phyloP scores from a whole-genome alignment of 2,113 vertebrate species.

The Serilophus lunatus region DNA sequence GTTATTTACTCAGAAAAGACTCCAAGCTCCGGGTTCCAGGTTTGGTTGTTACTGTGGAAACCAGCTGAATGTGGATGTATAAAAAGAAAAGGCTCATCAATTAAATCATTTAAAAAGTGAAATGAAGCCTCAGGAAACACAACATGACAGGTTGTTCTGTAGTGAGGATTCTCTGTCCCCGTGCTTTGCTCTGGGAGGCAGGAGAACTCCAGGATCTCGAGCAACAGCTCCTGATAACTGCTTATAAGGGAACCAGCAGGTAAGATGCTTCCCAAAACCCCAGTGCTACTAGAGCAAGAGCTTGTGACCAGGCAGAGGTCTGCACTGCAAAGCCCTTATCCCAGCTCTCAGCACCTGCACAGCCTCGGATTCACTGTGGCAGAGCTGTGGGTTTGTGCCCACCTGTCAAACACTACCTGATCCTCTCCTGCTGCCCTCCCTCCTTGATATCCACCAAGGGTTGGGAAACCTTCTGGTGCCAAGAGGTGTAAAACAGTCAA shows the following conservation, averaged over 20 bases:
- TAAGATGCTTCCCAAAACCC: not conserved
- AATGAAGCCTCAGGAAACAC: slow-evolving; percentile 28
- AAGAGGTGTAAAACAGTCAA: not conserved
- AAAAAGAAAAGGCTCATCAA: slow-evolving; percentile 59
- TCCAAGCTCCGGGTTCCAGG: slow-evolving; percentile 19
- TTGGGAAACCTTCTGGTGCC: not conserved
- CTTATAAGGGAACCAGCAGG: not conserved
- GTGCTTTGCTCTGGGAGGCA: not conserved
- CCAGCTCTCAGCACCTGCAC: accelerated
- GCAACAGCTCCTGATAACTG: not conserved
- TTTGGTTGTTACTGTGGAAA: slow-evolving; percentile 73
- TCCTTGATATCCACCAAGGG: not conserved
- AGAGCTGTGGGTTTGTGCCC: not conserved
- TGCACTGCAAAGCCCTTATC: not conserved
- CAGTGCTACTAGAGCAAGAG: accelerated
- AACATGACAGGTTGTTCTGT: not conserved
- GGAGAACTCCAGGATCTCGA: not conserved
- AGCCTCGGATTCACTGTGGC: not conserved
- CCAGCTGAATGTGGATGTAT: slow-evolving; percentile 14
- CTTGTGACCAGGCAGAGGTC: accelerated
- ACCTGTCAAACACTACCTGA: not conserved
- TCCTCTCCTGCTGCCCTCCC: not conserved
- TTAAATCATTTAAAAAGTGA: slow-evolving; percentile 51
- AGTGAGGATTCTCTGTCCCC: not conserved
- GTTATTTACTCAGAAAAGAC: slow-evolving; percentile 54